Conservation (phyloP, 2,888 invertebrate genomes). For the Calameuta idolon region DNA sequence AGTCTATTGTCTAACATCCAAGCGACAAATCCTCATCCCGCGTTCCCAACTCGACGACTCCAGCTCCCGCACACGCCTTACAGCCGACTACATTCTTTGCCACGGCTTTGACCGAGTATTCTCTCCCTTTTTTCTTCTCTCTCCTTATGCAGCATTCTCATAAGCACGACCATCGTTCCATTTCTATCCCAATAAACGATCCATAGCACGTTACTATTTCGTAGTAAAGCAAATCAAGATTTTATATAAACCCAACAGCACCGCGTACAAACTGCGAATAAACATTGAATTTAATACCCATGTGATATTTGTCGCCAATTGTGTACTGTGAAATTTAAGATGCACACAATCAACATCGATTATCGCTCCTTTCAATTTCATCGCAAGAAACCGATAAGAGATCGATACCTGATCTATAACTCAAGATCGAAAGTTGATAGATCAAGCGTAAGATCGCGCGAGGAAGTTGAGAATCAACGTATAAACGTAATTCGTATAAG, state of each 20-base stretch:
- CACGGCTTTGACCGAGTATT: conserved; percentile 20
- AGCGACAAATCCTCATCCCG: conserved; percentile 45
- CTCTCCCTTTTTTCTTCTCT: conserved; percentile 9
- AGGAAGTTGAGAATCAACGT: not conserved
- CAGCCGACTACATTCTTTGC: conserved; percentile 16
- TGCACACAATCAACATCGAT: not conserved
- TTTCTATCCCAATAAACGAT: not conserved
- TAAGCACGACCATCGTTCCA: not conserved
- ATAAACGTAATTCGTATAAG: not conserved
- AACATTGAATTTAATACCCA: no score
- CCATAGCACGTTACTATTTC: not conserved
- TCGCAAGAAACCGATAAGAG: not conserved
- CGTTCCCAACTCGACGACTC: conserved; percentile 16
- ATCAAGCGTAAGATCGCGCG: not conserved
- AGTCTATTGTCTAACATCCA: conserved; percentile 63
- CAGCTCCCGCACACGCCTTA: conserved; percentile 17
- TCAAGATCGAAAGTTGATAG: not conserved
- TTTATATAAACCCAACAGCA: not conserved
- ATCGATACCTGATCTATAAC: not conserved
- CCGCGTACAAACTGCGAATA: not conserved
- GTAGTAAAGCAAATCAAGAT: not conserved
- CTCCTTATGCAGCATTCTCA: not conserved
- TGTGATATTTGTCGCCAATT: no score
- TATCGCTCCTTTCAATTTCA: not conserved
- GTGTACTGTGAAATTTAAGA: no score